These are phyloP conservation scores for Theodoxus fluviatilis DNA, from an alignment of 2,888 invertebrate genomes.

Conservation along the genomic window DNA sequence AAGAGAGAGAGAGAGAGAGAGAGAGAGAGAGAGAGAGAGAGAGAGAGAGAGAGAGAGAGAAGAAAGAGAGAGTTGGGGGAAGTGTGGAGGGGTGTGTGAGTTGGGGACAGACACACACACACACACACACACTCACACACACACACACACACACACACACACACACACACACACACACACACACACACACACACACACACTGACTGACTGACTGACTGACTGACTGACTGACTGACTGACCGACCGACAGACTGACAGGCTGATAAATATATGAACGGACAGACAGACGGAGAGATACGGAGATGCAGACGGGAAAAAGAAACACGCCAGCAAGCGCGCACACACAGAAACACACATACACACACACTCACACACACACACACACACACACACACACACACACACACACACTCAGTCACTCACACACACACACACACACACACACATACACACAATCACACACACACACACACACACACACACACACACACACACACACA, in stretches of 20 bases:
- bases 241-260: background rate
- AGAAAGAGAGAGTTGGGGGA: background rate
- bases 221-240: background rate
- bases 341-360: background rate
- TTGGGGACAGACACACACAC: background rate
- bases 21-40: background rate
- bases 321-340: background rate
- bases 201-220: background rate
- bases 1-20: background rate
- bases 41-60: background rate
- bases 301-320: background rate
- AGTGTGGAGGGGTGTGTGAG: too few species aligned
- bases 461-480: slow-evolving; percentile 10
- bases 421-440: slow-evolving; percentile 20
- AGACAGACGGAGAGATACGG: slow-evolving; percentile 13
- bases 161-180: slow-evolving; percentile 15
- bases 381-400: slow-evolving; percentile 1
- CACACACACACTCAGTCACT: slow-evolving; percentile 12
- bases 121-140: slow-evolving; percentile 18
- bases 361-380: slow-evolving; percentile 1
- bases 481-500: slow-evolving; percentile 14
- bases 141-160: slow-evolving; percentile 10
- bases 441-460: slow-evolving; percentile 13
- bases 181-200: background rate
- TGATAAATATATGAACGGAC: slow-evolving; percentile 1